These are phyloP conservation scores for Diplodus puntazzo DNA, from an alignment of 2,797 vertebrate species.

Conservation along the genomic window DNA sequence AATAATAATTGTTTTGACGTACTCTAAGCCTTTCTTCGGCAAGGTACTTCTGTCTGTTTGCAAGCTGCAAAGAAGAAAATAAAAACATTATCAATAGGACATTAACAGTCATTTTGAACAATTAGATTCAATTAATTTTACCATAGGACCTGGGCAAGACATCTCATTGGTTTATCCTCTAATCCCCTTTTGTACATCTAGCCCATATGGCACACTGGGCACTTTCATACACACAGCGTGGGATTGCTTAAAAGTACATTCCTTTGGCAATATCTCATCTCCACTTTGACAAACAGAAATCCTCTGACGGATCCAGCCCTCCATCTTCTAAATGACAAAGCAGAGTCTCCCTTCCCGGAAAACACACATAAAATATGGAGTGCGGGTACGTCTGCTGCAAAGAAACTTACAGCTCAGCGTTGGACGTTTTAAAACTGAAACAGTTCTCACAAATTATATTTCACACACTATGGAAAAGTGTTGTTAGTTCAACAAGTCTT, in stretches of 20 bases:
- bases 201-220: constrained; percentile 16
- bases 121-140: constrained; percentile 3
- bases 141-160: background rate
- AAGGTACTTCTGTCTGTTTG: constrained; percentile 94
- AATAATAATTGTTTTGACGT: constrained; percentile 58
- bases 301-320: constrained; percentile 18
- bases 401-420: constrained; percentile 11
- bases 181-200: constrained; percentile 6
- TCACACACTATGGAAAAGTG: constrained; percentile 4
- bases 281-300: constrained; percentile 40
- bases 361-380: constrained; percentile 36
- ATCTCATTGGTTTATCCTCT: background rate
- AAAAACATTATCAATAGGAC: constrained; percentile 28
- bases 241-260: constrained; percentile 18
- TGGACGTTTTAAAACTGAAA: constrained; percentile 27
- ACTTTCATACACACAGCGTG: constrained; percentile 25
- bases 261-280: constrained; percentile 31
- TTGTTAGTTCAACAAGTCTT: background rate
- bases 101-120: background rate
- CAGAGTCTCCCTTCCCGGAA: constrained; percentile 19
- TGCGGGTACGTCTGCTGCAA: constrained; percentile 17
- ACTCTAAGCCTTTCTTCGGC: constrained; percentile 97
- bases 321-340: constrained; percentile 46
- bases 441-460: background rate
- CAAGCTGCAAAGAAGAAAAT: constrained; percentile 80